Base-by-base conservation (phyloP, 1,140 invertebrate species). In the Diuraphis noxia region DNA sequence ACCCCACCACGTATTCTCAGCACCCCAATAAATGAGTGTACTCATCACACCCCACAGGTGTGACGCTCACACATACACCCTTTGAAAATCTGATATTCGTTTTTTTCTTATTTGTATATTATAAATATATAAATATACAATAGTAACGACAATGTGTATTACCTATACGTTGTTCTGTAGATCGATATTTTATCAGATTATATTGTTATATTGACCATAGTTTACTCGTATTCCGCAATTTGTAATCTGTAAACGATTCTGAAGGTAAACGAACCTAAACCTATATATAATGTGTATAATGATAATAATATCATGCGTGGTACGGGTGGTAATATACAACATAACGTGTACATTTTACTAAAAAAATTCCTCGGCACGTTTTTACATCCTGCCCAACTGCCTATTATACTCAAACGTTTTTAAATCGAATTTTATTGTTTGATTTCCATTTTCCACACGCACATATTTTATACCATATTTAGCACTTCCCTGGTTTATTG, bases 361-460 rank as follows among this genome's bases (percentile, higher is more conserved):
- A 79, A 90, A 90, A 90, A 90, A 90, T 90, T 90, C 72, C 79
- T 30, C 34, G 88, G 88, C 88, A 90, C 88, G 88, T 90, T 90
- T 89, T 90, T 40, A 90, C 88, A 90, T 90, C 88, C 88, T 90
- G 88, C 36, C 40, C 38, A 21, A 49, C 43, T n/a, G 36, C 63
- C 46, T 72, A 72, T n/a, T 4, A 46, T 10, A 79, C 36, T n/a
- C 19, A 25, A 25, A 46, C 72, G 36, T 90, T 90, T 90, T 34
- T n/a, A 36, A 77, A 77, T 79, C 63, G 56, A 89, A 90, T 36
- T 77, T 79, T 90, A 81, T 81, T 90, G 72, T 90, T 49, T 79
- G 63, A 43, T 77, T 77, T 90, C 88, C 41, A 77, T 72, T 72
- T 72, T 72, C 56, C 21, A 79, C 88, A 90, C 63, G 79, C 88